Percentiles rank a stretch among this genome's conserved stretches.
Evolutionary conservation across 2,797 vertebrate genomes (phyloP).

Genomic region (Chloroceryle inda): DNA sequence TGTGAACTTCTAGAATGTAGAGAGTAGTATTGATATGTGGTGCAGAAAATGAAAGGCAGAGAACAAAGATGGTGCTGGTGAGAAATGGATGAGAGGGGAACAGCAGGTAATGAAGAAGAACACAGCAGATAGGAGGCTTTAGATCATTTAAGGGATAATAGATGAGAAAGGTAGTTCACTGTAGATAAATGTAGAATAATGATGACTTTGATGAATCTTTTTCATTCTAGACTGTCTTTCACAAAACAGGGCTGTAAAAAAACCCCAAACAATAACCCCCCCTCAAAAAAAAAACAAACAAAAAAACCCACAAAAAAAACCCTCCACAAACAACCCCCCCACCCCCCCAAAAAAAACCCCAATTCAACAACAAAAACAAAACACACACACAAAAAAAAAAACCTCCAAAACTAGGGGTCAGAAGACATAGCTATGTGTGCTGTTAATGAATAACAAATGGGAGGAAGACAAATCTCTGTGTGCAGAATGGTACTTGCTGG

Average conservation of each 20-base stretch:
- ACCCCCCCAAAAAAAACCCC: not conserved
- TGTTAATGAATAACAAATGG: not conserved
- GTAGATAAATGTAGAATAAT: conserved; percentile 57
- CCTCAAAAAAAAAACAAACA: not conserved
- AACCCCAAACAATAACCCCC: not conserved
- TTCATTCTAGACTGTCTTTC: not conserved
- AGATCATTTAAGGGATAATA: conserved; percentile 65
- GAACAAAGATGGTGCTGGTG: conserved; percentile 58
- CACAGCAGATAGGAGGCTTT: conserved; percentile 40
- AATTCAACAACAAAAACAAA: no score
- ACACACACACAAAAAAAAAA: not conserved
- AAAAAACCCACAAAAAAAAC: no score
- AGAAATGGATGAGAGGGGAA: conserved; percentile 19
- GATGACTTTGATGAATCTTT: conserved; percentile 60
- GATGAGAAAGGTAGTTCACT: conserved; percentile 50
- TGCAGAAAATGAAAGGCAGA: conserved; percentile 64
- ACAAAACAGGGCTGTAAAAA: not conserved
- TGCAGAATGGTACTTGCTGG: not conserved
- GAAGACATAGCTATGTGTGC: not conserved
- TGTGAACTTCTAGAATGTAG: conserved; percentile 20
- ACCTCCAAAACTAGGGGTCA: not conserved
- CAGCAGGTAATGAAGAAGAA: conserved; percentile 64
- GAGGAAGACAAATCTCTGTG: not conserved
- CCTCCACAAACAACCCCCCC: no score
- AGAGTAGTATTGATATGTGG: conserved; percentile 37